Conservation (phyloP, 1,140 invertebrate species). For the Trichomalopsis sarcophagae region DNA sequence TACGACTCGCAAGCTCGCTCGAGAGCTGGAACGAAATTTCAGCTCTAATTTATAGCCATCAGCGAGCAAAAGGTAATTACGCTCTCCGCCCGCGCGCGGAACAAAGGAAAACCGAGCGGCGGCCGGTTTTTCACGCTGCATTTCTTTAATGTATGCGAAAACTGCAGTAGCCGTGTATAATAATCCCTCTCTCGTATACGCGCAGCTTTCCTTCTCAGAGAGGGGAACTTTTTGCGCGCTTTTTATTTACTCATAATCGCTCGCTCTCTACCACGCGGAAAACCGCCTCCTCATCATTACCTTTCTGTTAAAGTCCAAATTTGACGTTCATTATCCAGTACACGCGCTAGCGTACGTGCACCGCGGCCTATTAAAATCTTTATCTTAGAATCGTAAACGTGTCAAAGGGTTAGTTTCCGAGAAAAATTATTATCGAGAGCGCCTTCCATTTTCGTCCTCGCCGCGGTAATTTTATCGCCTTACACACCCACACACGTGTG, state of each 20-base stretch:
- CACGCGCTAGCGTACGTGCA: no score
- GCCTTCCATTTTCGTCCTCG: not conserved
- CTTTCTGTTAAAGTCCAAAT: conserved; percentile 16
- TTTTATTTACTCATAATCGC: conserved; percentile 28
- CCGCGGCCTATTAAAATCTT: not conserved
- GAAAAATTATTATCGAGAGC: conserved; percentile 29
- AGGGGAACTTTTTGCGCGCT: conserved; percentile 8
- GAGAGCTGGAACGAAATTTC: no score
- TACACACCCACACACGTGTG: not conserved
- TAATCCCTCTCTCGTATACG: not conserved
- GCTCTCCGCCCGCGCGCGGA: not conserved
- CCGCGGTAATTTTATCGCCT: conserved; percentile 1
- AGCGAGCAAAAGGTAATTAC: not conserved
- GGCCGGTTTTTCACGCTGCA: not conserved
- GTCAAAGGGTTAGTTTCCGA: conserved; percentile 38
- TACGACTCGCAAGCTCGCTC: not conserved
- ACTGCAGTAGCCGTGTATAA: not conserved
- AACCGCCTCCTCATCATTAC: not conserved
- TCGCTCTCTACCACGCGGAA: no score
- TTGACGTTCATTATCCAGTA: conserved; percentile 4
- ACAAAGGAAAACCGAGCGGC: not conserved
- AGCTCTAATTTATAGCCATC: not conserved
- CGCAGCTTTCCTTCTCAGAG: not conserved
- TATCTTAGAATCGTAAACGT: conserved; percentile 26
- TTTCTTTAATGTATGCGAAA: not conserved